Evolutionary conservation across 1,140 invertebrate species (phyloP), one percentile per base, ranked within the genome.

Genomic region (Phenacoccus solenopsis): DNA sequence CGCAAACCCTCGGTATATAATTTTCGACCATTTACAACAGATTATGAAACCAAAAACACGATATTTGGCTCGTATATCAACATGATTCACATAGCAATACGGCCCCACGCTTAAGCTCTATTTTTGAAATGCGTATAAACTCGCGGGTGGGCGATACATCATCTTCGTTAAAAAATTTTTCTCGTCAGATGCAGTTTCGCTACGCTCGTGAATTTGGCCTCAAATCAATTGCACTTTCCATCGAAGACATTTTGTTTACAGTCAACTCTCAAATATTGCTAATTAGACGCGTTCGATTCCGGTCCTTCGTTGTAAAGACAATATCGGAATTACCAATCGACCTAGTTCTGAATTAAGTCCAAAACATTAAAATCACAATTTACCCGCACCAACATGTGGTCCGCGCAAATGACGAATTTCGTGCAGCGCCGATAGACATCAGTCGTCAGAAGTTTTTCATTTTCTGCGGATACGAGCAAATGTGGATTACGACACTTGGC

Each of bases 71-170:
- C 38, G 38, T 16, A 2, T 2, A 2, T 49, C 30, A 32, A 49
- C 38, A 49, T 49, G 38, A 49, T 49, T 49, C 38, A n/a, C n/a
- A 49, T 49, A n/a, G 13, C 13, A 49, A 49, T 49, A 16, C 38
- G 38, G 20, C 38, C 38, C 38, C 38, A 49, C 38, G 38, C 38
- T 49, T n/a, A 49, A 49, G 16, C 38, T 49, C 38, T 49, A 49
- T 49, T 49, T 49, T 49, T 49, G 38, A 49, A n/a, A 49, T 49
- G 38, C 38, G n/a, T n/a, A n/a, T n/a, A n/a, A n/a, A 49, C 38
- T 49, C 38, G 38, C 38, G 38, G 5, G 38, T 49, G 20, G 38
- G 38, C 20, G 5, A 49, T 49, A 49, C 5, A 49, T n/a, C 13
- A n/a, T n/a, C n/a, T n/a, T n/a, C n/a, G 16, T 32, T 32, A 4